Evolutionary conservation across 2,888 invertebrate species (phyloP).

Genomic region (Leucoma salicis): DNA sequence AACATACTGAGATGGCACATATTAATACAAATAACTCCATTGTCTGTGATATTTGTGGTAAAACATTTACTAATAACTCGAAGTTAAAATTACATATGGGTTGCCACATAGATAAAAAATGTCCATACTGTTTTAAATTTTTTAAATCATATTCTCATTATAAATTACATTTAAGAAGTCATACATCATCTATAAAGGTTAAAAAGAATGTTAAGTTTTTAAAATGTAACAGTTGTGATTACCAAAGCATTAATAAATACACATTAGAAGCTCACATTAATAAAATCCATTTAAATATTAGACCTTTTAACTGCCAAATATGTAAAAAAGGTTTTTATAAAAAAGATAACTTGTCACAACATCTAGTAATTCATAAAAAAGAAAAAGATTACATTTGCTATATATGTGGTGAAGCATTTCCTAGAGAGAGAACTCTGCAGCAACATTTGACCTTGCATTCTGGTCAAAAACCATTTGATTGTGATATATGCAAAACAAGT

Average conservation of each 20-base stretch:
- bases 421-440: slow-evolving; percentile 46
- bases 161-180: slow-evolving; percentile 41
- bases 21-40: slow-evolving; percentile 27
- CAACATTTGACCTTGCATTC: slow-evolving; percentile 56
- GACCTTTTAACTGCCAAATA: slow-evolving; percentile 47
- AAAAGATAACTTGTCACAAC: slow-evolving; percentile 53
- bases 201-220: slow-evolving; percentile 29
- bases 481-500: slow-evolving; percentile 45
- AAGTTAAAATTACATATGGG: slow-evolving; percentile 39
- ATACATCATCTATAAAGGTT: slow-evolving; percentile 26
- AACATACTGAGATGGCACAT: slow-evolving; percentile 27
- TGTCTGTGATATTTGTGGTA: slow-evolving; percentile 45
- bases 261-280: slow-evolving; percentile 56
- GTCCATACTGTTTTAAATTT: slow-evolving; percentile 45
- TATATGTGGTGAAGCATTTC: slow-evolving; percentile 53
- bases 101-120: slow-evolving; percentile 40
- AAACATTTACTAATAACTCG: slow-evolving; percentile 32
- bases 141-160: slow-evolving; percentile 47
- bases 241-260: slow-evolving; percentile 43
- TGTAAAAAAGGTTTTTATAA: slow-evolving; percentile 58
- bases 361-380: slow-evolving; percentile 42
- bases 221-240: slow-evolving; percentile 45
- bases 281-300: slow-evolving; percentile 46
- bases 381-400: slow-evolving; percentile 50
- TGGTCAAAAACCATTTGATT: slow-evolving; percentile 50